A percentile compares a stretch with the other conserved stretches of the same genome.
These are phyloP conservation scores for Scelioninae gen. 2 DNA, from an alignment of 2,888 invertebrate species.

Conservation along the genomic window DNA sequence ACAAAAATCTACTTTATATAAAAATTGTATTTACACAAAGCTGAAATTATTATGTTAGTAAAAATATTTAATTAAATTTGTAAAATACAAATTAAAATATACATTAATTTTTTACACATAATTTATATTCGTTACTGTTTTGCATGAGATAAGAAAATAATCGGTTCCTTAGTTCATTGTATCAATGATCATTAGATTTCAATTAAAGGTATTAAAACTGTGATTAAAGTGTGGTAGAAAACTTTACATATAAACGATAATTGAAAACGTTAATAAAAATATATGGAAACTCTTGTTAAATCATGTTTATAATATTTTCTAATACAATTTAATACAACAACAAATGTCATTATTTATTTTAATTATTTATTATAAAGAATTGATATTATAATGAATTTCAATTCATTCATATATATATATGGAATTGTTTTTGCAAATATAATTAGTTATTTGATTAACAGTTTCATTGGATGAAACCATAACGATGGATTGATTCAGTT, in stretches of 20 bases:
- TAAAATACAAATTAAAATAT: too few relatives aligned
- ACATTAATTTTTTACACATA: too few relatives aligned
- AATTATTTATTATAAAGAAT: conserved; percentile 2
- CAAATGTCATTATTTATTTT: too few relatives aligned
- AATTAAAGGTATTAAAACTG: conserved; percentile 13
- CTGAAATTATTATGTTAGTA: too few relatives aligned
- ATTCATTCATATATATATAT: too few relatives aligned
- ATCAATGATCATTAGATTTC: conserved; percentile 4
- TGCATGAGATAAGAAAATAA: conserved; percentile 14
- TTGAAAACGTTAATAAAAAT: not conserved
- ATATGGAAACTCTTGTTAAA: not conserved
- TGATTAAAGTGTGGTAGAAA: not conserved
- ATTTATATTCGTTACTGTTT: not conserved
- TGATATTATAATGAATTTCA: conserved; percentile 12
- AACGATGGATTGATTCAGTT: conserved; percentile 12
- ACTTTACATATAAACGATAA: not conserved
- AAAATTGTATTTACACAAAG: too few relatives aligned
- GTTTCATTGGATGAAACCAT: not conserved
- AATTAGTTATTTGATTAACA: conserved; percentile 27
- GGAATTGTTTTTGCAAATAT: conserved; percentile 9
- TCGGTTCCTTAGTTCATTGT: conserved; percentile 3
- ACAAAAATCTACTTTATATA: too few relatives aligned
- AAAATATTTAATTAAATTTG: too few relatives aligned
- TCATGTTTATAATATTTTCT: too few relatives aligned
- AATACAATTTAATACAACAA: too few relatives aligned